Percentiles rank a stretch among this genome's conserved stretches.
These are phyloP conservation scores for Notiomystis cincta DNA, from an alignment of 2,113 vertebrate species.

Conservation along the genomic window DNA sequence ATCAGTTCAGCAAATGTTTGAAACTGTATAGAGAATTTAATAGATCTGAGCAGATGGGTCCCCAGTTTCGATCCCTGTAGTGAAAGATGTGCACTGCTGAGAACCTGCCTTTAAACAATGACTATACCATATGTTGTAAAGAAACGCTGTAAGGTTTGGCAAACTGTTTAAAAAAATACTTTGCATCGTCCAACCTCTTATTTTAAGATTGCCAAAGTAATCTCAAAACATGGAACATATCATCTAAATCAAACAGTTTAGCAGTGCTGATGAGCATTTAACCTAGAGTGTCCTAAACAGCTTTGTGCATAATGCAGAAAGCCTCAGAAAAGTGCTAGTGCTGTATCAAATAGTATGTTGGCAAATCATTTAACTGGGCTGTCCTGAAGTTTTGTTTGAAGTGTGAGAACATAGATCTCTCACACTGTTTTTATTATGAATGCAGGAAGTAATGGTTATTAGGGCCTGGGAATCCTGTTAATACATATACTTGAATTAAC, in stretches of 20 bases:
- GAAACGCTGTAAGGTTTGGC: not conserved
- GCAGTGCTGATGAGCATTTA: not conserved
- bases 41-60: conserved; percentile 59
- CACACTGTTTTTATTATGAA: conserved; percentile 45
- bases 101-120: conserved; percentile 45
- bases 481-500: conserved; percentile 29
- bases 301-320: not conserved
- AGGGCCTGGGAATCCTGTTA: conserved; percentile 26
- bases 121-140: conserved; percentile 58
- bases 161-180: conserved; percentile 19
- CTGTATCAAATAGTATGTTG: conserved; percentile 2
- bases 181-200: not conserved
- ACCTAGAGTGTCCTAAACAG: not conserved
- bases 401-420: conserved; percentile 32
- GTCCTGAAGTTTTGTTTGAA: conserved; percentile 44
- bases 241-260: not conserved
- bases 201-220: not conserved
- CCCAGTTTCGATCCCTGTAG: not conserved
- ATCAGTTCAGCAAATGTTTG: conserved; percentile 38
- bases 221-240: not conserved
- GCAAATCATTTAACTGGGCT: conserved; percentile 7
- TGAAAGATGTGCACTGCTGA: conserved; percentile 51
- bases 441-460: conserved; percentile 50
- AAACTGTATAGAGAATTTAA: conserved; percentile 26
- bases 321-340: not conserved